A percentile compares a stretch with the other conserved stretches of the same genome.
Evolutionary conservation across 2,888 invertebrate genomes (phyloP).

Genomic region (Terebella lapidaria): DNA sequence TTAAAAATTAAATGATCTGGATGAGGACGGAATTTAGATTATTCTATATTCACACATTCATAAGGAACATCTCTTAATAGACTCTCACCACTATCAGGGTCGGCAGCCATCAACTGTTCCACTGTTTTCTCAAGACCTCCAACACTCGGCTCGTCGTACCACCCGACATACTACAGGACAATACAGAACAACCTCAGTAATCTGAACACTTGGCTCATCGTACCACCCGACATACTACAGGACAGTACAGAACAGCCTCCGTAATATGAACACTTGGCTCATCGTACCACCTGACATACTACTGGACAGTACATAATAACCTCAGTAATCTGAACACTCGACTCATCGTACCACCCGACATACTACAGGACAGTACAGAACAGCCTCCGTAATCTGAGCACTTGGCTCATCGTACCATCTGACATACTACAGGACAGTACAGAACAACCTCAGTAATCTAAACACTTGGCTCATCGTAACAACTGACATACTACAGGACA

Average conservation of each 20-base stretch:
- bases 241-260: no score
- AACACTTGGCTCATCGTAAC: no score
- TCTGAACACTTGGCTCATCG: background rate
- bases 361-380: no score
- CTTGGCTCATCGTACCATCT: background rate
- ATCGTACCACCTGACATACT: background rate
- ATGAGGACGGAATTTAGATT: background rate
- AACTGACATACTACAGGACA: no score
- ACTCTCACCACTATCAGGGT: conserved; percentile 53
- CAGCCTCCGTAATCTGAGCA: background rate
- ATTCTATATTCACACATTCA: background rate
- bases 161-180: conserved; percentile 37
- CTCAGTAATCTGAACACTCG: background rate
- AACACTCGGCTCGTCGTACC: conserved; percentile 52
- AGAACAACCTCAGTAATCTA: no score
- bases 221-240: background rate
- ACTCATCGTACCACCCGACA: background rate
- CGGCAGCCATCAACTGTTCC: conserved; percentile 50
- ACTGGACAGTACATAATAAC: no score
- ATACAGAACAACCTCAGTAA: background rate
- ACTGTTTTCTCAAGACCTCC: conserved; percentile 53
- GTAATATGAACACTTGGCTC: background rate
- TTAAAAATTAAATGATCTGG: background rate
- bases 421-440: no score
- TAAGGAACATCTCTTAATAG: background rate